phyloP scores from a whole-genome alignment of 2,888 invertebrate genomes.

The Embidobia sp. region DNA sequence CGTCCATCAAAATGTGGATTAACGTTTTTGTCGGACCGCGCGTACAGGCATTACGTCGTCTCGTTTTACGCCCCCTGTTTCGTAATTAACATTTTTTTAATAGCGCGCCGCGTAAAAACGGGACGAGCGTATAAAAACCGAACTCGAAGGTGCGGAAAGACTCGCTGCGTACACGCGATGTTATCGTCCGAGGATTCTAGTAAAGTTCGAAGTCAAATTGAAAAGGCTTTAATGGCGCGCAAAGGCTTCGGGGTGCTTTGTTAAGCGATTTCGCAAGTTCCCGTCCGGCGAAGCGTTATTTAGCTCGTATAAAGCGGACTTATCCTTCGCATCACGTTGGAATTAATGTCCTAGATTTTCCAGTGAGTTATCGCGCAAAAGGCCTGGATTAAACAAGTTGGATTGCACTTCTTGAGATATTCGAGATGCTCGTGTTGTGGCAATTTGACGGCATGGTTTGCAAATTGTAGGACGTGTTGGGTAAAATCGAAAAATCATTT shows the following conservation, averaged over 20 bases:
- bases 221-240: conserved; percentile 17
- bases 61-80: conserved; percentile 41
- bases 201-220: conserved; percentile 23
- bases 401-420: conserved; percentile 31
- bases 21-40: conserved; percentile 21
- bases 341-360: conserved; percentile 49
- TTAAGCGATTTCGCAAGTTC: conserved; percentile 13
- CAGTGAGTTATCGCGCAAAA: conserved; percentile 25
- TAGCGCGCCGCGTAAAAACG: too few species aligned
- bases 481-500: too few species aligned
- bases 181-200: conserved; percentile 12
- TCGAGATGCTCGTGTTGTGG: too few species aligned
- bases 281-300: conserved; percentile 11
- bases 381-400: conserved; percentile 33
- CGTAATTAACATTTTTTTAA: conserved; percentile 46
- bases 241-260: background rate
- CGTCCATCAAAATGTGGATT: conserved; percentile 57
- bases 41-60: conserved; percentile 20
- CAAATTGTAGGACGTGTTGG: too few species aligned
- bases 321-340: conserved; percentile 35
- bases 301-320: conserved; percentile 36
- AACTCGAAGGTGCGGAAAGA: background rate
- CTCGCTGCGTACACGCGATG: too few species aligned
- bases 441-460: too few species aligned
- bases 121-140: too few species aligned